Evolutionary conservation across 2,888 invertebrate genomes (phyloP).

Genomic region (Bellardia bayeri): DNA sequence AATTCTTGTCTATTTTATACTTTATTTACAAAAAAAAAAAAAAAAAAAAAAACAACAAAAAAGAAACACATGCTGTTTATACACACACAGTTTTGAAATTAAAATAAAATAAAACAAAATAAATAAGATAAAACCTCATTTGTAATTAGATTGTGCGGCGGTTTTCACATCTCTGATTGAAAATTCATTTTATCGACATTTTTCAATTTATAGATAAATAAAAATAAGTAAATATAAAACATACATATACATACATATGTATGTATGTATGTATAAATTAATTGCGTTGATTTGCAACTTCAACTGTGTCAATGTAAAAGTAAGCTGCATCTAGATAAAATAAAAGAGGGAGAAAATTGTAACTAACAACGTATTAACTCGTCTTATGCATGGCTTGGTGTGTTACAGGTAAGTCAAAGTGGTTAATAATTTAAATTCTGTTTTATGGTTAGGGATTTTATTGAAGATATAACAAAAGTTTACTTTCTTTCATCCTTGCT

Average conservation of each 20-base stretch:
- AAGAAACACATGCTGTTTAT: background rate
- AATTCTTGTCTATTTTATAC: background rate
- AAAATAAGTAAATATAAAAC: background rate
- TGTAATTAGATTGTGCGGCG: slow-evolving; percentile 62
- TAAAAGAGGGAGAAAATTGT: background rate
- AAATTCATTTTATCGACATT: slow-evolving; percentile 55
- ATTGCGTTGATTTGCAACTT: background rate
- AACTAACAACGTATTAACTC: slow-evolving; percentile 5
- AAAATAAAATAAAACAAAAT: background rate
- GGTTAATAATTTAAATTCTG: background rate
- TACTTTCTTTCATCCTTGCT: too few species aligned
- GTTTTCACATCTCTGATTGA: slow-evolving; percentile 8
- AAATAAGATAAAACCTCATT: slow-evolving; percentile 49
- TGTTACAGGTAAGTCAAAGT: slow-evolving; percentile 56
- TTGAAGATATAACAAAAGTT: background rate
- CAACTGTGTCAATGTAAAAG: background rate
- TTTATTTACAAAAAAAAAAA: slow-evolving; percentile 11
- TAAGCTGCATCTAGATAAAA: background rate
- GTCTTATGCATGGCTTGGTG: slow-evolving; percentile 13
- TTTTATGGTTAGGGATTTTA: background rate
- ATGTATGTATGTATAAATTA: background rate
- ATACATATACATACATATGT: too few species aligned
- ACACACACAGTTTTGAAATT: background rate
- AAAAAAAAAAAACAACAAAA: too few species aligned
- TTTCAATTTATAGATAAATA: slow-evolving; percentile 9